phyloP scores from a whole-genome alignment of 2,113 vertebrate species.

The Glaucomys volans region DNA sequence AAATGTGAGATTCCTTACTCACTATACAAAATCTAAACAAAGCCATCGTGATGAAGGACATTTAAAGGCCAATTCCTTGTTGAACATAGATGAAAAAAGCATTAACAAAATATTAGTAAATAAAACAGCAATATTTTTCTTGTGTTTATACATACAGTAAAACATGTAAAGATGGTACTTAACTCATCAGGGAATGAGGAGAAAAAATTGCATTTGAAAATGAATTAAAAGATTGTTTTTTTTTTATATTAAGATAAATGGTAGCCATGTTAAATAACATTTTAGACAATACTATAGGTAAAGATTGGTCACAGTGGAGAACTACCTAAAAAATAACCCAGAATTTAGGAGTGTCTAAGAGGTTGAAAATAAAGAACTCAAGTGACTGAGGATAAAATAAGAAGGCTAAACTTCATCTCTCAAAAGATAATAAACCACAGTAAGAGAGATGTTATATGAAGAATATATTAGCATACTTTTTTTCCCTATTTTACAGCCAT shows the following conservation, averaged over 20 bases:
- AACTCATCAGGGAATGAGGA: background rate
- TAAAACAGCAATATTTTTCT: background rate
- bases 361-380: background rate
- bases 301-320: background rate
- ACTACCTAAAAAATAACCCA: background rate
- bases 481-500: background rate
- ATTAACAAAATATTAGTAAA: background rate
- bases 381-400: background rate
- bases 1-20: background rate
- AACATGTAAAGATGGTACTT: background rate
- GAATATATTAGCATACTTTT: slow-evolving; percentile 15
- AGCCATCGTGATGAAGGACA: background rate
- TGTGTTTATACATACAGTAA: background rate
- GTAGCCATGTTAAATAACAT: background rate
- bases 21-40: background rate
- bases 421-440: background rate
- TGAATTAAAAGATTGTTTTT: background rate
- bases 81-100: background rate
- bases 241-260: background rate
- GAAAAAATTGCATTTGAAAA: background rate
- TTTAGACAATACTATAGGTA: background rate
- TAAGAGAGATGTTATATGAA: background rate
- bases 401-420: background rate
- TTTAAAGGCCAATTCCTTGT: background rate
- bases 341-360: background rate